Evolutionary conservation across 2,113 vertebrate genomes (phyloP), one percentile per base, ranked within the genome.

Genomic region (Ceuthmochares aereus): DNA sequence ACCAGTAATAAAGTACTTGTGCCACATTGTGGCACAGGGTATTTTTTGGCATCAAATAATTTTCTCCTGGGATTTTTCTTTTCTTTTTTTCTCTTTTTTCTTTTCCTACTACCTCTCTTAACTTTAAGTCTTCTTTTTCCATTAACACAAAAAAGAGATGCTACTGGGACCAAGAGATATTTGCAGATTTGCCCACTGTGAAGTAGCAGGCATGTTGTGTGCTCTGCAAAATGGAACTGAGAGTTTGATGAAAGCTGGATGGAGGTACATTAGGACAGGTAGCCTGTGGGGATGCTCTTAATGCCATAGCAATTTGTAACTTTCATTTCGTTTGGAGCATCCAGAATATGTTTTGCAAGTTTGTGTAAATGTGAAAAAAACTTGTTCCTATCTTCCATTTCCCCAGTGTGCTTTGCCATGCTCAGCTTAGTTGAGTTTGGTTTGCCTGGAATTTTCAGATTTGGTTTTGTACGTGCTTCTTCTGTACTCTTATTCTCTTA

Each of bases 11-110:
- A 63, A 72, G 32, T 55, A 51, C 6, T 78, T 7, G 29, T 64
- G 27, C 27, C 52, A 3, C 0, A 1, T 7, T 18, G 8, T 29
- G 34, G 37, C 17, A 20, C 9, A 5, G 5, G 22, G 47, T 14
- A 3, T 14, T 55, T 64, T 67, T 63, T 68, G 54, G 10, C n/a
- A 75, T 64, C 14, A 60, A 16, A 52, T 60, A 5, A 16, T 60
- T 59, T 86, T 76, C n/a, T 91, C 15, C 18, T 7, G 4, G 13
- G 12, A 37, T 30, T 47, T 64, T 75, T 42, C 19, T 49, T 14
- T 59, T 51, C 10, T 69, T 1, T 51, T 80, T 68, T 52, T 43
- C n/a, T 60, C 7, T 10, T 0, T 7, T 5, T 8, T 36, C n/a
- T 37, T n/a, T 16, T 19, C 15, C 1, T 40, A 40, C 40, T 12